Evolutionary conservation across 2,888 invertebrate genomes (phyloP).

Genomic region (Sceliomorpha sp.): DNA sequence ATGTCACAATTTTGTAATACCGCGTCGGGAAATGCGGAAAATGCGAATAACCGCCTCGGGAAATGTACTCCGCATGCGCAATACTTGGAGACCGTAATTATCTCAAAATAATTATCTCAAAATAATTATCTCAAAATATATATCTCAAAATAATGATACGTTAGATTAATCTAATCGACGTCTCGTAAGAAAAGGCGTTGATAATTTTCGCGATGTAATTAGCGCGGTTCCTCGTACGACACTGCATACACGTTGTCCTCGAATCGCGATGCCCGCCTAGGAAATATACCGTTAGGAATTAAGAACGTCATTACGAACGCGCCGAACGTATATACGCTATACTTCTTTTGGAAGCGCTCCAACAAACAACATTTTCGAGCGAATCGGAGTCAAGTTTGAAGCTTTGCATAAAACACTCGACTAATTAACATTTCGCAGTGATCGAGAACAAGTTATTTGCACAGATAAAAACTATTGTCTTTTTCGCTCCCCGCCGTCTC

Average conservation of each 20-base stretch:
- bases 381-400: constrained; percentile 59
- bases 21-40: too few species aligned
- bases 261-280: constrained; percentile 15
- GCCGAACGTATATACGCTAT: constrained; percentile 48
- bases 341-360: constrained; percentile 64
- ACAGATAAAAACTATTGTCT: constrained; percentile 2
- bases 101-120: too few species aligned
- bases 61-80: too few species aligned
- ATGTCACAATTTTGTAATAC: too few species aligned
- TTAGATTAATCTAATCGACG: too few species aligned
- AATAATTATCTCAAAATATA: too few species aligned
- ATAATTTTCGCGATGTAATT: constrained; percentile 25
- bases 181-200: constrained; percentile 9
- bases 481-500: too few species aligned
- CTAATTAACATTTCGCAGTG: constrained; percentile 39
- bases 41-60: too few species aligned
- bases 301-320: constrained; percentile 47
- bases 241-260: constrained; percentile 27
- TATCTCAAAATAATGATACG: too few species aligned
- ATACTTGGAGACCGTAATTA: too few species aligned
- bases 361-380: constrained; percentile 62
- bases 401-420: constrained; percentile 22
- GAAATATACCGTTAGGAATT: constrained; percentile 53
- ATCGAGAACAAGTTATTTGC: constrained; percentile 16
- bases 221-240: constrained; percentile 18